These are phyloP conservation scores for Drosophila kokeensis DNA, from an alignment of 2,888 invertebrate species.

Conservation along the genomic window DNA sequence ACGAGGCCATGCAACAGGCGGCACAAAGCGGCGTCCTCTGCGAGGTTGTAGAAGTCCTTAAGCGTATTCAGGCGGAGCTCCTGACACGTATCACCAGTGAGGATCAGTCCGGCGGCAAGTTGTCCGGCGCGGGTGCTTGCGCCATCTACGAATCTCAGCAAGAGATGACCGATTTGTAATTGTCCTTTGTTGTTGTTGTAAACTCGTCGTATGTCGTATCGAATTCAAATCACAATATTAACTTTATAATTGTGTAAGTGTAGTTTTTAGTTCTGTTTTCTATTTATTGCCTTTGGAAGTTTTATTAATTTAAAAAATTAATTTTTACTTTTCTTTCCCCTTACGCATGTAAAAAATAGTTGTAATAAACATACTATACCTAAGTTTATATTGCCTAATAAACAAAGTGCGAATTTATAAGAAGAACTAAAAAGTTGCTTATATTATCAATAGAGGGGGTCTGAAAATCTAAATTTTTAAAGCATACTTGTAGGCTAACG, in stretches of 20 bases:
- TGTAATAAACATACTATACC: constrained; percentile 23
- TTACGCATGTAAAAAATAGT: constrained; percentile 67
- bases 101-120: constrained; percentile 47
- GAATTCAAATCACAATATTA: constrained; percentile 53
- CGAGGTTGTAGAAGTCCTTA: constrained; percentile 83
- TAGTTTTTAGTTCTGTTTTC: constrained; percentile 51
- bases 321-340: constrained; percentile 39
- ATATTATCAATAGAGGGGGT: background rate
- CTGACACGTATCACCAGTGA: constrained; percentile 80
- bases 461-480: background rate
- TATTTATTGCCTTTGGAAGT: constrained; percentile 55
- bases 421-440: background rate
- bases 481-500: constrained; percentile 3
- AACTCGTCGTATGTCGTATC: constrained; percentile 32
- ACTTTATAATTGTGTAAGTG: constrained; percentile 26
- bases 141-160: constrained; percentile 79
- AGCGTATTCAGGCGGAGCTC: constrained; percentile 83
- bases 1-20: constrained; percentile 88
- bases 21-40: constrained; percentile 80
- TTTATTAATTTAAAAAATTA: constrained; percentile 52
- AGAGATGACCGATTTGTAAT: constrained; percentile 84
- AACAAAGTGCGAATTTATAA: constrained; percentile 55
- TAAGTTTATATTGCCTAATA: constrained; percentile 34
- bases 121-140: constrained; percentile 34
- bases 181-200: constrained; percentile 51